phyloP scores from a whole-genome alignment of 1,140 invertebrate species.

The Caenorhabditis brenneri region DNA sequence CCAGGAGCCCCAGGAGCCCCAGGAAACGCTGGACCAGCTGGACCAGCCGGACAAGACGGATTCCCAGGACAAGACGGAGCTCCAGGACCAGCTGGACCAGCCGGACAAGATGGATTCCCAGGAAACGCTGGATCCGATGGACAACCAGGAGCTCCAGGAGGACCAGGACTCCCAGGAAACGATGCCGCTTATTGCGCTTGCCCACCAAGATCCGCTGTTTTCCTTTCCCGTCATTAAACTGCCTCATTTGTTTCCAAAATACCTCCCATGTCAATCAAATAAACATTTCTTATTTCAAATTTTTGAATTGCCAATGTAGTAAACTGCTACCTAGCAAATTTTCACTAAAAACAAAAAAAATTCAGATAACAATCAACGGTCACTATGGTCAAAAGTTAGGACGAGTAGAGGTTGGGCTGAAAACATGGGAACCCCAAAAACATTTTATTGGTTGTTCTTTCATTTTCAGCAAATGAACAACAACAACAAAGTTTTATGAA shows the following conservation, averaged over 20 bases:
- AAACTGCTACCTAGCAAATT: background rate
- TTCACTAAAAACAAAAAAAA: background rate
- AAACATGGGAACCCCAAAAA: background rate
- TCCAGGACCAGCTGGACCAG: constrained; percentile 25
- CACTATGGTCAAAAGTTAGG: background rate
- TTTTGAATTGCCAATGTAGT: background rate
- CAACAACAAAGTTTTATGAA: background rate
- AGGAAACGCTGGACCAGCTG: constrained; percentile 50
- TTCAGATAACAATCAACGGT: background rate
- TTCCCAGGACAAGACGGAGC: constrained; percentile 41
- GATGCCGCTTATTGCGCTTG: constrained; percentile 56
- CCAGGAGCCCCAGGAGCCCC: constrained; percentile 49
- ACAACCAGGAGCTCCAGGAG: constrained; percentile 37
- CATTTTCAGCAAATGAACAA: background rate
- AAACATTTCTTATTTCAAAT: background rate
- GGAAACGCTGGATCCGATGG: constrained; percentile 40
- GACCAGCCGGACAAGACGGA: constrained; percentile 36
- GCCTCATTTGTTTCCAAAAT: background rate
- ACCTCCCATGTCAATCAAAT: background rate
- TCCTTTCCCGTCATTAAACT: constrained; percentile 40
- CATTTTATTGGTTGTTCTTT: background rate
- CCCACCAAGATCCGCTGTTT: constrained; percentile 53
- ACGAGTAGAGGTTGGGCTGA: no score
- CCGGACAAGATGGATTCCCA: constrained; percentile 27
- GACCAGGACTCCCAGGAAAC: constrained; percentile 49